These are phyloP conservation scores for Diachasmimorpha longicaudata DNA, from an alignment of 1,140 invertebrate genomes.

Conservation along the genomic window DNA sequence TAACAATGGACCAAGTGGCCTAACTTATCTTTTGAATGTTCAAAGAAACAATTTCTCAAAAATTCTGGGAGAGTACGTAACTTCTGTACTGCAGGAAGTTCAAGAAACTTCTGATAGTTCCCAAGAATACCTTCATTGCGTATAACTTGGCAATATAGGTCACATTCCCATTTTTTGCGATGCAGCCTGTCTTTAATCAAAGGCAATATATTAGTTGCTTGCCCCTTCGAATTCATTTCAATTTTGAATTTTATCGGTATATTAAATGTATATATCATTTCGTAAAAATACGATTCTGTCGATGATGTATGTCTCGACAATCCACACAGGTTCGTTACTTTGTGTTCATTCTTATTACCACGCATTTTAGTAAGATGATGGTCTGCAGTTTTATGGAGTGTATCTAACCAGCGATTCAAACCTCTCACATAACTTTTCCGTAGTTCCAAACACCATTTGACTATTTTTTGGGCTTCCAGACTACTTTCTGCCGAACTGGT, in stretches of 20 bases:
- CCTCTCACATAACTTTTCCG: neutral
- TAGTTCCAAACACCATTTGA: neutral
- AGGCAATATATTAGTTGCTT: conserved; percentile 6
- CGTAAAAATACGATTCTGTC: conserved; percentile 7
- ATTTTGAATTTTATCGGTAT: neutral
- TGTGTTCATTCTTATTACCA: neutral
- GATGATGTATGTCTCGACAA: neutral
- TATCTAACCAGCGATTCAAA: neutral
- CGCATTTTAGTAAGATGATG: neutral
- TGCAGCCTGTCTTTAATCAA: neutral
- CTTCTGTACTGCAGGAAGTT: neutral
- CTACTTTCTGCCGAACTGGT: neutral
- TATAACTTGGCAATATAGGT: neutral
- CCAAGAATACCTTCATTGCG: neutral
- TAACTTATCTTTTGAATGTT: conserved; percentile 3
- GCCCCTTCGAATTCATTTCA: neutral
- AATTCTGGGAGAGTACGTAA: neutral
- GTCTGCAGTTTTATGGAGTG: neutral
- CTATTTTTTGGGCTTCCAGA: conserved; percentile 7
- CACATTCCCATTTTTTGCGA: neutral
- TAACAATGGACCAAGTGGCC: conserved; percentile 5
- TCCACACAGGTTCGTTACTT: conserved; percentile 6
- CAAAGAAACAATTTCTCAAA: neutral
- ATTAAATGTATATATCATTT: neutral
- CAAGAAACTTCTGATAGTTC: neutral